Evolutionary conservation across 2,113 vertebrate genomes (phyloP).

Genomic region (Eonycteris spelaea): DNA sequence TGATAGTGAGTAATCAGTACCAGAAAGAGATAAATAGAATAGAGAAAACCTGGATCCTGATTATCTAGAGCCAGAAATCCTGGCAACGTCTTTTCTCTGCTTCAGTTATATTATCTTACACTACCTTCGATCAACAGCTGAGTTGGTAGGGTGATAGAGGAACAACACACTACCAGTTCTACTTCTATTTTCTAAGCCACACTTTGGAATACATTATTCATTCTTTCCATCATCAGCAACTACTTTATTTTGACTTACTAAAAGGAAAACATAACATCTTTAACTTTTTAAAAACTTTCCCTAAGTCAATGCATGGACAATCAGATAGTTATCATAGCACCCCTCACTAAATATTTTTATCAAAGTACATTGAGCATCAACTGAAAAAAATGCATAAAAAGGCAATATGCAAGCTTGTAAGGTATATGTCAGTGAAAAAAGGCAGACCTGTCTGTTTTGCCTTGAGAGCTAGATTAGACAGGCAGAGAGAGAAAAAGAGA

Average conservation of each 20-base stretch:
- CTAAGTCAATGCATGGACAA: background rate
- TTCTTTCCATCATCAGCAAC: background rate
- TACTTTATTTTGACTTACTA: conserved; percentile 23
- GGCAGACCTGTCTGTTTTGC: background rate
- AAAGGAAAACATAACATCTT: background rate
- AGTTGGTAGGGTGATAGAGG: background rate
- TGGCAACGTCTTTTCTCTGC: background rate
- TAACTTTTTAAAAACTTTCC: background rate
- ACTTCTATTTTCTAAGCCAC: background rate
- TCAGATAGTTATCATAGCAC: background rate
- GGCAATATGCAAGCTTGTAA: background rate
- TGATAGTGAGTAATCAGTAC: background rate
- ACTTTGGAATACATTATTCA: background rate
- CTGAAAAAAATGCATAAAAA: background rate
- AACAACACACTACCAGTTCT: background rate
- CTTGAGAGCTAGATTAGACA: background rate
- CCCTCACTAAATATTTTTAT: background rate
- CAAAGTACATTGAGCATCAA: background rate
- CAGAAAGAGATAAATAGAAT: background rate
- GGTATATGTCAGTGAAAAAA: background rate
- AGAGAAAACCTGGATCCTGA: background rate
- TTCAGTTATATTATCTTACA: background rate
- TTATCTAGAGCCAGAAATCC: background rate
- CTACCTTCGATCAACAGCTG: background rate
- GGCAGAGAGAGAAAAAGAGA: background rate